Evolutionary conservation across 2,113 vertebrate species (phyloP).

Genomic region (Lamprotornis superbus): DNA sequence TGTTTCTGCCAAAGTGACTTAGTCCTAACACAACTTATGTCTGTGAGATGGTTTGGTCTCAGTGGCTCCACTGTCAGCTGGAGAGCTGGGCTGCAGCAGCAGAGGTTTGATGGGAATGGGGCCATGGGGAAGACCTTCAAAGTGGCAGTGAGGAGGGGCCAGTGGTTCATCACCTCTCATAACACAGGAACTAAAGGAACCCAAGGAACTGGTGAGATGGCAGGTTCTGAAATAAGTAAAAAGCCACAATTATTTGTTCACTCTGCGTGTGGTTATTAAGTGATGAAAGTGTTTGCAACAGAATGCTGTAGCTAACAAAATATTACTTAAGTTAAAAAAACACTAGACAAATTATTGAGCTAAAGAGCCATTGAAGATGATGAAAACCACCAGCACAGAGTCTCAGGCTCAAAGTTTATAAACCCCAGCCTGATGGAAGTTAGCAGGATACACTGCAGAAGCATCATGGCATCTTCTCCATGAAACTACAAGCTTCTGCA

Average conservation of each 20-base stretch:
- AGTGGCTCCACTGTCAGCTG: background rate
- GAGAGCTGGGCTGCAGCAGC: background rate
- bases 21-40: background rate
- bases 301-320: background rate
- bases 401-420: background rate
- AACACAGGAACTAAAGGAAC: background rate
- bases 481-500: background rate
- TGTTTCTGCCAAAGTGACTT: background rate
- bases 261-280: background rate
- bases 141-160: background rate
- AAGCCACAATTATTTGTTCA: background rate
- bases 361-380: background rate
- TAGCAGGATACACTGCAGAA: background rate
- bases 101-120: background rate
- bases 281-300: background rate
- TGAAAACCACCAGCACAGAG: background rate
- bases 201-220: background rate
- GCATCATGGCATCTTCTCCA: background rate
- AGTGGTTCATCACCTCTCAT: background rate
- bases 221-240: background rate
- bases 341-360: background rate
- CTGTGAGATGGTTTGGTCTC: background rate
- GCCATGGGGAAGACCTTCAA: background rate
- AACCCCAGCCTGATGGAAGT: background rate
- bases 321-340: background rate